Percentiles rank a stretch among this genome's conserved stretches.
Conservation (phyloP, 2,888 invertebrate genomes). For the Polydrusus tereticollis region DNA sequence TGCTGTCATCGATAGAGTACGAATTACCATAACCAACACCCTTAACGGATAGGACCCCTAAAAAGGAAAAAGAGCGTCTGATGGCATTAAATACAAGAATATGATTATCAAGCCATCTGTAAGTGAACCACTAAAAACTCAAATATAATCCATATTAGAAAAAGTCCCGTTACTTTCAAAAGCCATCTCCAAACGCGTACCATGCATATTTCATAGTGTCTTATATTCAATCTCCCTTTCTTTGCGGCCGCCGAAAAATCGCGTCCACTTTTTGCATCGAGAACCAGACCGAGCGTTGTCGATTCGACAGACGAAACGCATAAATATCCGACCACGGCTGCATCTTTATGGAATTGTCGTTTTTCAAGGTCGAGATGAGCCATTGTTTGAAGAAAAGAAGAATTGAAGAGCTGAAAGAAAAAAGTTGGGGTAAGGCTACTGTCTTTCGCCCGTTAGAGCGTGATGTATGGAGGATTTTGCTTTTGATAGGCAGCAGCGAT, state of each 20-base stretch:
- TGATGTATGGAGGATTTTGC: background rate
- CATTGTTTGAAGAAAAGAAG: slow-evolving; percentile 28
- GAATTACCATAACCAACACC: too few relatives aligned
- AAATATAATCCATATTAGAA: slow-evolving; percentile 18
- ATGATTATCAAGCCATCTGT: too few relatives aligned
- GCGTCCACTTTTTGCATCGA: slow-evolving; percentile 47
- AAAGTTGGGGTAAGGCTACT: slow-evolving; percentile 2
- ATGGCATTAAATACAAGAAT: too few relatives aligned
- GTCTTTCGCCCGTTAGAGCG: background rate
- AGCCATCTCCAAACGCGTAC: slow-evolving; percentile 44
- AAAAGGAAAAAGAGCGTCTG: too few relatives aligned
- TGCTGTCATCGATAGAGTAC: too few relatives aligned
- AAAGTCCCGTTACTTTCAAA: slow-evolving; percentile 40
- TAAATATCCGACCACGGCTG: slow-evolving; percentile 43
- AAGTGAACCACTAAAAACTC: background rate
- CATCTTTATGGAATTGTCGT: slow-evolving; percentile 48
- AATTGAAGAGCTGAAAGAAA: slow-evolving; percentile 2
- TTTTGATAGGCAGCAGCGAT: background rate
- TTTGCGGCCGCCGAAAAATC: slow-evolving; percentile 43
- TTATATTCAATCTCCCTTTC: slow-evolving; percentile 39
- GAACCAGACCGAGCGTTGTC: slow-evolving; percentile 38
- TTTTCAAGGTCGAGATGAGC: slow-evolving; percentile 43
- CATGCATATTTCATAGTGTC: slow-evolving; percentile 51
- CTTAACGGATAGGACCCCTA: too few relatives aligned
- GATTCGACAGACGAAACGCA: slow-evolving; percentile 46